Evolutionary conservation across 2,888 invertebrate genomes (phyloP).

Genomic region (Lysandra bellargus): DNA sequence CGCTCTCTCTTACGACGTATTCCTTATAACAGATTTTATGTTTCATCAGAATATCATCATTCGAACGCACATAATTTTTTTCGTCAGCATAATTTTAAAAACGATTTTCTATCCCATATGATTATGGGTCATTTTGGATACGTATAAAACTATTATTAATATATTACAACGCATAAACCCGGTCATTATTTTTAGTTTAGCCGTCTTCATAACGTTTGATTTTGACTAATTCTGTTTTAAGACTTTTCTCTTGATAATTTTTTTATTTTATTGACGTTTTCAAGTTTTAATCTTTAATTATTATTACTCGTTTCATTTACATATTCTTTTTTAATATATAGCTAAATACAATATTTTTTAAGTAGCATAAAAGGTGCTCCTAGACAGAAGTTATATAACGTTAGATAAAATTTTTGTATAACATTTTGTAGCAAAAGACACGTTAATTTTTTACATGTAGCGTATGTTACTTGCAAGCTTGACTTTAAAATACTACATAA

Average conservation of each 20-base stretch:
- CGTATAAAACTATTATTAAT: constrained; percentile 75
- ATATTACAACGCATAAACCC: constrained; percentile 60
- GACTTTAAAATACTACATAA: not conserved
- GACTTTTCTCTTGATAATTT: constrained; percentile 33
- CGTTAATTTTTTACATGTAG: too few species aligned
- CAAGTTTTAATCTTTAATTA: not conserved
- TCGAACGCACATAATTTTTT: constrained; percentile 68
- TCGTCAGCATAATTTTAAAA: constrained; percentile 67
- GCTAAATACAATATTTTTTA: too few species aligned
- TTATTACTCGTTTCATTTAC: too few species aligned
- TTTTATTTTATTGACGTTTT: constrained; percentile 19
- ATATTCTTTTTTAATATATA: too few species aligned
- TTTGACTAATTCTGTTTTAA: constrained; percentile 44
- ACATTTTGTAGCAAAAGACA: too few species aligned
- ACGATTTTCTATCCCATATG: constrained; percentile 78
- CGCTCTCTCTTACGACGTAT: constrained; percentile 53
- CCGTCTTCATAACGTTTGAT: constrained; percentile 46
- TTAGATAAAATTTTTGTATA: too few species aligned
- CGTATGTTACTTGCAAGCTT: not conserved
- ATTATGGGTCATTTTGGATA: constrained; percentile 73
- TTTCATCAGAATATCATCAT: constrained; percentile 63
- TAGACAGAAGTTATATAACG: too few species aligned
- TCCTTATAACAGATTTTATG: constrained; percentile 65
- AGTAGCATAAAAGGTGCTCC: too few species aligned
- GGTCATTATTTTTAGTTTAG: constrained; percentile 57